These are phyloP conservation scores for rabbit (Oryctolagus cuniculus) DNA, from an alignment of 2,113 vertebrate genomes.

Conservation along the genomic window DNA sequence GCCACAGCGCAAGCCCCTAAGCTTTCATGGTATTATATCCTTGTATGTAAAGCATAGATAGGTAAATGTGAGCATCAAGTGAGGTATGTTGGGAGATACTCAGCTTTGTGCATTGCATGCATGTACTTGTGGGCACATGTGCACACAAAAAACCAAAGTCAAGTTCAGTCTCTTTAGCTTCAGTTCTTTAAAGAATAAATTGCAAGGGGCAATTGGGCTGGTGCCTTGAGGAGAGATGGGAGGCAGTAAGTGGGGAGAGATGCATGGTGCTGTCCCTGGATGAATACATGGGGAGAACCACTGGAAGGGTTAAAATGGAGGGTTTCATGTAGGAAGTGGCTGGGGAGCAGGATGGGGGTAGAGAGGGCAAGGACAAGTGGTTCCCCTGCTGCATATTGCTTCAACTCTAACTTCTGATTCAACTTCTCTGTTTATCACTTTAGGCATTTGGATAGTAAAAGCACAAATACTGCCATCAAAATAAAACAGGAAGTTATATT, in stretches of 20 bases:
- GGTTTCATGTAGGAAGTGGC: not conserved
- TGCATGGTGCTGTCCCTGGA: not conserved
- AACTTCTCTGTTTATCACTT: slow-evolving; percentile 45
- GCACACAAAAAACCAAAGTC: not conserved
- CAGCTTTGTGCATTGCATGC: not conserved
- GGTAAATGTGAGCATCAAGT: not conserved
- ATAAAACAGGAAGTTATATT: slow-evolving; percentile 49
- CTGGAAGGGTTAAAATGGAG: not conserved
- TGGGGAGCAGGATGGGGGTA: not conserved
- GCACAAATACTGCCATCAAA: slow-evolving; percentile 7
- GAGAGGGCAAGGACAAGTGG: not conserved
- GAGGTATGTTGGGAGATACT: not conserved
- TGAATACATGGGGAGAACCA: not conserved
- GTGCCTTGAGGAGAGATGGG: not conserved
- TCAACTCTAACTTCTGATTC: slow-evolving; percentile 47
- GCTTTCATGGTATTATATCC: not conserved
- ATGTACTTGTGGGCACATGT: not conserved
- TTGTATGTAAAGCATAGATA: not conserved
- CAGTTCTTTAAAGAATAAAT: not conserved
- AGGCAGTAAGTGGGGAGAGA: not conserved
- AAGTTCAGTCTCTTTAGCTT: not conserved
- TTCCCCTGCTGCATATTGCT: not conserved
- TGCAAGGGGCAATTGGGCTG: rapidly evolving
- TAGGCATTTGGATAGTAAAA: slow-evolving; percentile 51
- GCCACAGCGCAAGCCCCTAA: no score